Percentiles rank a stretch among this genome's conserved stretches.
Evolutionary conservation across 2,888 invertebrate genomes (phyloP).

Genomic region (Brenthis daphne): DNA sequence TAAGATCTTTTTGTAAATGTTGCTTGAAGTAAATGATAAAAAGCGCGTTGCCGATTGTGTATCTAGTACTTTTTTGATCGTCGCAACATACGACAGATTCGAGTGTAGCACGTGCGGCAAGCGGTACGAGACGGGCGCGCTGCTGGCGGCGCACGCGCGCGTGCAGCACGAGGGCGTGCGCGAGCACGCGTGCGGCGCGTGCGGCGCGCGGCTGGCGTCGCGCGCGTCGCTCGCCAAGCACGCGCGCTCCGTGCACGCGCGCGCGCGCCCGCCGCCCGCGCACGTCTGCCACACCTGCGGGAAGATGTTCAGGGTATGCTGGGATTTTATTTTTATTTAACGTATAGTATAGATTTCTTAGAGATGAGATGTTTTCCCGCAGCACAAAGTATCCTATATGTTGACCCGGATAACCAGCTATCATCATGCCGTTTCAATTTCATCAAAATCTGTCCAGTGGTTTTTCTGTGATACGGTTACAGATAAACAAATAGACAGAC

Average conservation of each 20-base stretch:
- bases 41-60: too few relatives aligned
- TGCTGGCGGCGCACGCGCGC: conserved; percentile 51
- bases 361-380: too few relatives aligned
- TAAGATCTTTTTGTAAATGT: too few relatives aligned
- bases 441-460: too few relatives aligned
- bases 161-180: conserved; percentile 70
- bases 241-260: conserved; percentile 55
- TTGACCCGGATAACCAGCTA: too few relatives aligned
- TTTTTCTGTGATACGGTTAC: too few relatives aligned
- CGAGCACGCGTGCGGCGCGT: conserved; percentile 59
- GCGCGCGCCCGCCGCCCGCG: conserved; percentile 48
- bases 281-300: conserved; percentile 72
- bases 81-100: conserved; percentile 46
- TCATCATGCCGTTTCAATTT: too few relatives aligned
- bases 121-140: conserved; percentile 50
- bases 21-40: too few relatives aligned
- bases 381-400: too few relatives aligned
- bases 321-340: too few relatives aligned
- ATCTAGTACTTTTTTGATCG: too few relatives aligned
- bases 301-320: conserved; percentile 61
- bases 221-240: conserved; percentile 61
- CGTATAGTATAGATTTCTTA: background rate
- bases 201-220: conserved; percentile 69
- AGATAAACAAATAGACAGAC: too few relatives aligned
- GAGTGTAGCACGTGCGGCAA: conserved; percentile 57